phyloP scores from a whole-genome alignment of 2,888 invertebrate genomes.

The Lycocerus yunnanus region DNA sequence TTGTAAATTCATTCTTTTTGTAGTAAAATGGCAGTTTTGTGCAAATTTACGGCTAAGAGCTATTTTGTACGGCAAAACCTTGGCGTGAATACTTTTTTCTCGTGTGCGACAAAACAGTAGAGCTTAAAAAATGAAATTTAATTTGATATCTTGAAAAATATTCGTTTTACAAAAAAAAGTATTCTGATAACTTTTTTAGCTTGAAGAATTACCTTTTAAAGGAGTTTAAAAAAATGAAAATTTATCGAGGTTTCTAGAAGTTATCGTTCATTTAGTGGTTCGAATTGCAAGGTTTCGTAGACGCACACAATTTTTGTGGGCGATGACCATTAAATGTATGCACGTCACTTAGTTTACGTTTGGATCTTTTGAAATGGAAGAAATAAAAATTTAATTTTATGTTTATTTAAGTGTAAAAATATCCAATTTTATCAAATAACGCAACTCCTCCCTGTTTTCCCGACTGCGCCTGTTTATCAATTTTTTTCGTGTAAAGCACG shows the following conservation, averaged over 20 bases:
- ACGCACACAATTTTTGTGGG: too few species aligned
- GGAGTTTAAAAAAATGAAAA: background rate
- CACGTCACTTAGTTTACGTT: background rate
- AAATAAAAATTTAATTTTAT: background rate
- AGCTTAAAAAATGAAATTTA: too few species aligned
- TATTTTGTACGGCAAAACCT: too few species aligned
- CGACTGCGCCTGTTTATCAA: background rate
- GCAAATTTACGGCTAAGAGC: too few species aligned
- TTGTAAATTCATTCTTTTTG: too few species aligned
- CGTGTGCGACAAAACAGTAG: too few species aligned
- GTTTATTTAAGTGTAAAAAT: background rate
- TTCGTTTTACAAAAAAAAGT: background rate
- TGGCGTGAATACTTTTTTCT: too few species aligned
- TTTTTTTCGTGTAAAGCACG: background rate
- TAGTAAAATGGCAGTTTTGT: too few species aligned
- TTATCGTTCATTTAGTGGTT: background rate
- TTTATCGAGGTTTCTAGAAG: background rate
- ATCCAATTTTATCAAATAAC: background rate
- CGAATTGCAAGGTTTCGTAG: background rate
- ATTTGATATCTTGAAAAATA: background rate
- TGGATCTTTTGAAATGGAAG: background rate
- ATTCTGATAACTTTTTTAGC: background rate
- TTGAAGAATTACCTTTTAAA: background rate
- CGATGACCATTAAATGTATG: too few species aligned
- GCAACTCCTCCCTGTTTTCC: background rate